These are phyloP conservation scores for Schizopygopsis pylzovi DNA, from an alignment of 2,797 vertebrate species.

Conservation along the genomic window DNA sequence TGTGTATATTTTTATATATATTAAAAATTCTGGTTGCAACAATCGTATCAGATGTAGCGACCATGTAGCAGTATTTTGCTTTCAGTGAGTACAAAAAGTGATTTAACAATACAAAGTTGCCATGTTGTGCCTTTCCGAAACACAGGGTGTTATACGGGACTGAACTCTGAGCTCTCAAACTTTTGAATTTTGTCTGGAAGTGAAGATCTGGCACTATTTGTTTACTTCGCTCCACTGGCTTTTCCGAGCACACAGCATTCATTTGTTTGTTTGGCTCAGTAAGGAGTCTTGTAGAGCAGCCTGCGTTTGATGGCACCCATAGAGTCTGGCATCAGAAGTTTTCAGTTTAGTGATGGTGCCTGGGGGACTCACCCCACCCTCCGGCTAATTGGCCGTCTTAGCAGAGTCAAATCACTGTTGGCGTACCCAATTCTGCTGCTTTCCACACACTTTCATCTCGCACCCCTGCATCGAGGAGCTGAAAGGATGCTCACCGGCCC, in stretches of 20 bases:
- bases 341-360: constrained; percentile 27
- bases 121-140: background rate
- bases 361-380: constrained; percentile 16
- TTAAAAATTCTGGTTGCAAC: background rate
- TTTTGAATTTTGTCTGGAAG: background rate
- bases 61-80: background rate
- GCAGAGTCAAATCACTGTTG: constrained; percentile 12
- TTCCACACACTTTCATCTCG: constrained; percentile 6
- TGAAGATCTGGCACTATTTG: background rate
- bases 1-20: no score
- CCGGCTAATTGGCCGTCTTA: constrained; percentile 18
- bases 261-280: constrained; percentile 32
- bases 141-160: background rate
- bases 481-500: constrained; percentile 5
- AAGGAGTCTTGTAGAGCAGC: constrained; percentile 17
- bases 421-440: background rate
- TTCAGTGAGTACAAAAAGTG: background rate
- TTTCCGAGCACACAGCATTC: constrained; percentile 11
- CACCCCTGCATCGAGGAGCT: constrained; percentile 5
- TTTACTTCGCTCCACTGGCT: background rate
- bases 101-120: background rate
- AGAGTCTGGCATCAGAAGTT: constrained; percentile 28
- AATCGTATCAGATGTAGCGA: background rate
- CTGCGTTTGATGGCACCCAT: constrained; percentile 4
- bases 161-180: background rate